Evolutionary conservation across 2,113 vertebrate genomes (phyloP).

Genomic region (Cottus gobio): DNA sequence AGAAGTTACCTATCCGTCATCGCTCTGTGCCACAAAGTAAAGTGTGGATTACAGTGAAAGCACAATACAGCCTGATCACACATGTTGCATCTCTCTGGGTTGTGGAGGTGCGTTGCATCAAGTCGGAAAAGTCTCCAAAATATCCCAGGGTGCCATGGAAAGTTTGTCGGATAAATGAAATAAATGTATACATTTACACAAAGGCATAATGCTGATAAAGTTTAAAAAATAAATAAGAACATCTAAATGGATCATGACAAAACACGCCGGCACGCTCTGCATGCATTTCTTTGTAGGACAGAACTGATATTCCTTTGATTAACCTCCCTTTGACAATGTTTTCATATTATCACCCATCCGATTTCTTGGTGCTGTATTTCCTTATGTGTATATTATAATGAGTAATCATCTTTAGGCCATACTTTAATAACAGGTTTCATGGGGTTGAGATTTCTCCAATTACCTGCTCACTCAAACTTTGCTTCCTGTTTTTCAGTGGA

Average conservation of each 20-base stretch:
- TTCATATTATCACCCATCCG: neutral
- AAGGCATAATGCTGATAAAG: too few species aligned
- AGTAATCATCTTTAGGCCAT: neutral
- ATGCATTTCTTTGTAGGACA: neutral
- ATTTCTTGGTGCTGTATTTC: neutral
- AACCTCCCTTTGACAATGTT: neutral
- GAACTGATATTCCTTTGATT: neutral
- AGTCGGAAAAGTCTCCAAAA: too few species aligned
- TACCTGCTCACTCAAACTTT: neutral
- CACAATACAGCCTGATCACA: too few species aligned
- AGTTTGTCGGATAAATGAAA: too few species aligned
- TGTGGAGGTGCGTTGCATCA: too few species aligned
- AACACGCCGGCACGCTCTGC: neutral
- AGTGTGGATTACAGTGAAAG: too few species aligned
- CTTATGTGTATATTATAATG: too few species aligned
- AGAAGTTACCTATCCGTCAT: too few species aligned
- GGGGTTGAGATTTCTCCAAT: neutral
- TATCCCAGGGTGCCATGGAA: too few species aligned
- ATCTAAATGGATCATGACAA: neutral
- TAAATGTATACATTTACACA: too few species aligned
- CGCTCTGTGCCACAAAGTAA: too few species aligned
- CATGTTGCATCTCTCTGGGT: too few species aligned
- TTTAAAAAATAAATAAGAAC: neutral
- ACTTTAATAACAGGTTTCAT: neutral
- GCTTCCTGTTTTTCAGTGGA: conserved; percentile 86